Percentiles rank a stretch among this genome's conserved stretches.
Conservation (phyloP, 2,113 vertebrate species). For the Sialia sialis region DNA sequence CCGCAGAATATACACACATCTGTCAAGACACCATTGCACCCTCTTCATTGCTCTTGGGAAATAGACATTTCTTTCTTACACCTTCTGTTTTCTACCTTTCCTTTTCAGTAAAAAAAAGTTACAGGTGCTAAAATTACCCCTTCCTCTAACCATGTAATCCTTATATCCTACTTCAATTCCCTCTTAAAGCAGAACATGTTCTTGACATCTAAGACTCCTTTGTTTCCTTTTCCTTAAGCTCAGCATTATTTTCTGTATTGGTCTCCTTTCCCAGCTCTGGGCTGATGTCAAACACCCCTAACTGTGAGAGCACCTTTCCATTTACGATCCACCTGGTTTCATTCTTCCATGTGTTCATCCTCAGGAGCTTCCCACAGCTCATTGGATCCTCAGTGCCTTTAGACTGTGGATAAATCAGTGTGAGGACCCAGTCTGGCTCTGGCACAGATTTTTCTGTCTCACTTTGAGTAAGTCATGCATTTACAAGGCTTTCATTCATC, state of each 20-base stretch:
- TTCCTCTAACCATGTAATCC: neutral
- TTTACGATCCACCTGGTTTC: neutral
- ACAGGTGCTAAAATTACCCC: neutral
- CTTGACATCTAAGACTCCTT: neutral
- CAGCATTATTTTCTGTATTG: neutral
- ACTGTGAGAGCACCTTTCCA: neutral
- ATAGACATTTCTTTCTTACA: accelerated
- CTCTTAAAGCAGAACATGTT: neutral
- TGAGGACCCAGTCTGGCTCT: neutral
- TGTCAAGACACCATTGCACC: neutral
- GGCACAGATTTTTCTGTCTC: neutral
- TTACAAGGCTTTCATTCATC: neutral
- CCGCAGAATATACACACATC: neutral
- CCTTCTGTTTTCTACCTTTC: neutral
- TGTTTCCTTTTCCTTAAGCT: neutral
- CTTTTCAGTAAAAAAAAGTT: neutral
- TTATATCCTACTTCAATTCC: neutral
- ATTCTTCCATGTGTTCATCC: neutral
- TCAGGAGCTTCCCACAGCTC: neutral
- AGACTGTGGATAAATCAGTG: neutral
- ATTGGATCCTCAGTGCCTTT: neutral
- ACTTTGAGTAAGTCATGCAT: neutral
- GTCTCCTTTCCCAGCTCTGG: neutral
- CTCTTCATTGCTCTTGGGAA: neutral
- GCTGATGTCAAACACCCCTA: neutral